Evolutionary conservation across 1,140 invertebrate species (phyloP).

Genomic region (Halictus rubicundus): DNA sequence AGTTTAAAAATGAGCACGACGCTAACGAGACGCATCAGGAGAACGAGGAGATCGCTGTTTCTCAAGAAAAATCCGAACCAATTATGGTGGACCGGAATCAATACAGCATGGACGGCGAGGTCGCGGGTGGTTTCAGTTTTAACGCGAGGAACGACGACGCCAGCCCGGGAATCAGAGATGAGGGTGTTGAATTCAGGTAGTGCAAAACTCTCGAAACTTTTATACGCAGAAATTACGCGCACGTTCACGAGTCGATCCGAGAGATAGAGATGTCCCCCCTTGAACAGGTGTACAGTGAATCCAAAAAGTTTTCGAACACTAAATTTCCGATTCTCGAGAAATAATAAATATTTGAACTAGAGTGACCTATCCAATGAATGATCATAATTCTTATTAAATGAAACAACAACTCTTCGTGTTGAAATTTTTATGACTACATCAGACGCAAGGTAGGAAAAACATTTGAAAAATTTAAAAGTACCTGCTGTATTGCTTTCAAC

Average conservation of each 20-base stretch:
- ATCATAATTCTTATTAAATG: too few species aligned
- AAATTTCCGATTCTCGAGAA: too few species aligned
- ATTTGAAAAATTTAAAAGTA: too few species aligned
- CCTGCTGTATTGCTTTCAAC: too few species aligned
- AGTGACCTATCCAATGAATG: too few species aligned
- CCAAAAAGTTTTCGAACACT: too few species aligned
- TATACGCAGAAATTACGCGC: background rate
- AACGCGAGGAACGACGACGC: constrained; percentile 56
- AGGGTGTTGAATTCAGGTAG: constrained; percentile 70
- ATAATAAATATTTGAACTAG: too few species aligned
- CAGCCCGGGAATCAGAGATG: constrained; percentile 65
- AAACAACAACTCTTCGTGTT: too few species aligned
- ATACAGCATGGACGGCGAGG: constrained; percentile 64
- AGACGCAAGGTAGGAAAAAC: too few species aligned
- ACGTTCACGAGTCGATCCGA: background rate
- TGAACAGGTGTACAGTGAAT: background rate
- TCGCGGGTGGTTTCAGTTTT: constrained; percentile 59
- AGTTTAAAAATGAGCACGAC: constrained; percentile 70
- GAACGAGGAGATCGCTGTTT: constrained; percentile 51
- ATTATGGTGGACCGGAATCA: constrained; percentile 67
- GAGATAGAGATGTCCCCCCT: background rate
- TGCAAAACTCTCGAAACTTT: constrained; percentile 9
- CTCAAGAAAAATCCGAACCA: constrained; percentile 59
- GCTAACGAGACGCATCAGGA: constrained; percentile 34
- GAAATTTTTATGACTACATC: too few species aligned